Base-by-base conservation (phyloP, 2,797 vertebrate species). In the Acipenser oxyrinchus region DNA sequence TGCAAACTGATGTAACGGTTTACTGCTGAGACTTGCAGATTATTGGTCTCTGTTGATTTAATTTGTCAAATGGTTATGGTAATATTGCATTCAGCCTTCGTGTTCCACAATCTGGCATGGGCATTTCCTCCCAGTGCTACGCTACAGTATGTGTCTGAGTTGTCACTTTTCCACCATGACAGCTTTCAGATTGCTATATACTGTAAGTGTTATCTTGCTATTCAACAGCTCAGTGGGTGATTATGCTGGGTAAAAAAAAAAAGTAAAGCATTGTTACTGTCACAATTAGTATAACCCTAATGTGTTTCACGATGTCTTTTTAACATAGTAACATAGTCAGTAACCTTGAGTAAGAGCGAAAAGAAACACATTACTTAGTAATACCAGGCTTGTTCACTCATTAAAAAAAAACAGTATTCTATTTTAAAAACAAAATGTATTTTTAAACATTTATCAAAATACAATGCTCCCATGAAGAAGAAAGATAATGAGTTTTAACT, bases 391-490 rank as follows among this genome's bases (percentile, higher is more conserved):
- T 18, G 15, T 18, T 1, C 15, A 18, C 15, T 18, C 15, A 18
- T 18, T 18, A 18, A 37, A 37, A 37, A 37, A 37, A 37, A 37
- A 37, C 23, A 37, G 23, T 37, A 37, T 37, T 63, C 18, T 55
- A 52, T 51, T 49, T 23, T 2, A 18, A 8, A 57, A 7, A 48
- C 11, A 48, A 15, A 11, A 51, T 59, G 57, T 12, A 15, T 63
- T 49, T 37, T 48, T 49, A 66, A 59, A 53, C n/a, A 51, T 60
- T 63, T 9, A 11, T 63, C 23, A 51, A 18, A 70, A 62, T 49
- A 55, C 11, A 51, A 15, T 18, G 58, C 18, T 37, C 12, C 10
- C 48, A 49, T 11, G 49, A 18, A 67, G 65, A 48, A 61, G 63
- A 37, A 37, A 37, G 37, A 64, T 51, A 11, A 11, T n/a, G n/a